Percentiles rank a stretch among this genome's conserved stretches.
These are phyloP conservation scores for Scaptomyza caliginosa DNA, from an alignment of 2,888 invertebrate genomes.

Conservation along the genomic window DNA sequence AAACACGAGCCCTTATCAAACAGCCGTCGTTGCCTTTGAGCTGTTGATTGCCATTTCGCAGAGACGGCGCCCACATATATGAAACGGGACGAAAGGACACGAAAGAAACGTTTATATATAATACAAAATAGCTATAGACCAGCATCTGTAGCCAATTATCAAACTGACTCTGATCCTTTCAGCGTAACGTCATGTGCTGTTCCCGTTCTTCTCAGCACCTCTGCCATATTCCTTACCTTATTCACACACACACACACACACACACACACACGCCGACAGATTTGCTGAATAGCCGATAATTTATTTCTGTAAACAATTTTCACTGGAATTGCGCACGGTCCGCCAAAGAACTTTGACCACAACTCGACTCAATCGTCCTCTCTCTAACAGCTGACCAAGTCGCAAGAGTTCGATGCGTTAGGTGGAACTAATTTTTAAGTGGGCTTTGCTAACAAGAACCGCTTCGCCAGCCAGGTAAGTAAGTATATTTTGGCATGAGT, in stretches of 20 bases:
- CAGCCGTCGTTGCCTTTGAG: conserved; percentile 58
- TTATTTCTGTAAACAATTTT: conserved; percentile 80
- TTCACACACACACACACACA: conserved; percentile 4
- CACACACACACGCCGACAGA: conserved; percentile 31
- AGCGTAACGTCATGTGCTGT: conserved; percentile 71
- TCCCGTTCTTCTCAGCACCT: conserved; percentile 56
- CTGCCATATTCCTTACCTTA: conserved; percentile 1
- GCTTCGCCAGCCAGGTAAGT: conserved; percentile 26
- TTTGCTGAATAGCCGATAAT: conserved; percentile 69
- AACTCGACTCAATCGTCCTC: conserved; percentile 21
- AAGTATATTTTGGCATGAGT: conserved; percentile 56
- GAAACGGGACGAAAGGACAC: background rate
- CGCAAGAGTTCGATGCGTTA: conserved; percentile 35
- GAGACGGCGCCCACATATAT: conserved; percentile 59
- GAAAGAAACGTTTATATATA: conserved; percentile 50
- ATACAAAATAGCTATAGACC: conserved; percentile 58
- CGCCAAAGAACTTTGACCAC: conserved; percentile 26
- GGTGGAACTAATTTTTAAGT: conserved; percentile 76
- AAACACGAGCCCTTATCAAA: conserved; percentile 57
- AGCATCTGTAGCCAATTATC: conserved; percentile 74
- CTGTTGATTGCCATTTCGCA: conserved; percentile 62
- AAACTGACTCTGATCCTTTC: conserved; percentile 46
- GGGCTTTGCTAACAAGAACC: conserved; percentile 68
- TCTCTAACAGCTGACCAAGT: conserved; percentile 76
- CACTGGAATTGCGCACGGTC: conserved; percentile 61